Base-by-base conservation (phyloP, 2,888 invertebrate species). In the Escarpia spicata region DNA sequence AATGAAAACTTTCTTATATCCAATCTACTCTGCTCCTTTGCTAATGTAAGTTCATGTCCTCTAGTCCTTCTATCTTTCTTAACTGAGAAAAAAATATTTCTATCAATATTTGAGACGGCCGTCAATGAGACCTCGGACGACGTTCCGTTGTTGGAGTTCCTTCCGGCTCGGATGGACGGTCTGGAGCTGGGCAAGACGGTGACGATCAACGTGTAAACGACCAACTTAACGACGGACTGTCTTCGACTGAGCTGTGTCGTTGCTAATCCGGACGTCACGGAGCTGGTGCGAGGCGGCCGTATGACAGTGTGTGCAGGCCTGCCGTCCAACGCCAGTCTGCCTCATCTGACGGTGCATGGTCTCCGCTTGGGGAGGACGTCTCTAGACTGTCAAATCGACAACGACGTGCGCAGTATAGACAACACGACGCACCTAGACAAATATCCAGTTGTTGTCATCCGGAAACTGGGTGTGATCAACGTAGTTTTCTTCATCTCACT, bases 401-500 rank as follows among this genome's bases (percentile, higher is more conserved):
- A 26, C n/a, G n/a, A 75, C 75, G 75, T 26, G 75, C 2, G 52
- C 75, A 75, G n/a, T 75, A 6, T 26, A 60, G 60, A 19, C 60
- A 60, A 60, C 19, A 3, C 15, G 19, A 75, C 75, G 26, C 19
- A 3, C 19, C 75, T 75, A 26, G 75, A 75, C 75, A 75, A 26
- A 6, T 4, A 75, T 75, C 75, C 19, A 19, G n/a, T 75, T n/a
- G 75, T 12, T 4, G 91, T 91, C 19, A 91, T 91, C 43, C 12
- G 91, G 58, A 44, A 26, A 15, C 15, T 19, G 26, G 9, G n/a
- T 3, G 45, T 91, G n/a, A 19, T 91, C 90, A 95, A 44, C 93
- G 95, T 15, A 93, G 93, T 96, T 3, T 97, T 97, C 93, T 95
- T 96, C 19, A 93, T 94, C 4, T 93, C 95, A 0, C 95, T 96